These are phyloP conservation scores for Apocrypta bakeri DNA, from an alignment of 1,140 invertebrate species.

Conservation along the genomic window DNA sequence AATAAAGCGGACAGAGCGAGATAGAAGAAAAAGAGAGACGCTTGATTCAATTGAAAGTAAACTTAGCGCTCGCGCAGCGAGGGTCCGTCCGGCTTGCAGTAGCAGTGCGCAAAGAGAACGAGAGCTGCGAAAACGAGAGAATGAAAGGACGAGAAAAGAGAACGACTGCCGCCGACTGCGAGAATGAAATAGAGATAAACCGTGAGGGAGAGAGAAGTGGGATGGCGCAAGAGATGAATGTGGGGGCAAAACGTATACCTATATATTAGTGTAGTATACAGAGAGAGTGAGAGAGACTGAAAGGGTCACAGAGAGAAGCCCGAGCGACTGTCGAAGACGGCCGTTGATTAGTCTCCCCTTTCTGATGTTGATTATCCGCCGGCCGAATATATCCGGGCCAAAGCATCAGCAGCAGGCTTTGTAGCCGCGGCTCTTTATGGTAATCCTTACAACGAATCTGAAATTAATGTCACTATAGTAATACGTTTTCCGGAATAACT, in stretches of 20 bases:
- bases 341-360: conserved; percentile 51
- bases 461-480: conserved; percentile 51
- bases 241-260: not conserved
- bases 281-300: conserved; percentile 14
- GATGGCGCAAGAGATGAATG: conserved; percentile 13
- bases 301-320: conserved; percentile 28
- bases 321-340: conserved; percentile 48
- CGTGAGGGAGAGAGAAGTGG: conserved; percentile 25
- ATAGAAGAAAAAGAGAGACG: conserved; percentile 3
- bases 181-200: conserved; percentile 36
- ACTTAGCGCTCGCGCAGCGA: not conserved
- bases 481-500: conserved; percentile 47
- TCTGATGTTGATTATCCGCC: conserved; percentile 46
- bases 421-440: conserved; percentile 39
- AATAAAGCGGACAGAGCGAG: conserved; percentile 31
- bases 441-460: conserved; percentile 50
- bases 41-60: conserved; percentile 20
- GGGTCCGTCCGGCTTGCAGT: not conserved
- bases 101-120: not conserved
- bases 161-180: conserved; percentile 10
- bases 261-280: not conserved
- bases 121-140: conserved; percentile 1
- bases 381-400: conserved; percentile 26
- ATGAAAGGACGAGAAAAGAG: conserved; percentile 17
- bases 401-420: not conserved